phyloP scores from a whole-genome alignment of 2,113 vertebrate species.

The Hemiscyllium ocellatum region DNA sequence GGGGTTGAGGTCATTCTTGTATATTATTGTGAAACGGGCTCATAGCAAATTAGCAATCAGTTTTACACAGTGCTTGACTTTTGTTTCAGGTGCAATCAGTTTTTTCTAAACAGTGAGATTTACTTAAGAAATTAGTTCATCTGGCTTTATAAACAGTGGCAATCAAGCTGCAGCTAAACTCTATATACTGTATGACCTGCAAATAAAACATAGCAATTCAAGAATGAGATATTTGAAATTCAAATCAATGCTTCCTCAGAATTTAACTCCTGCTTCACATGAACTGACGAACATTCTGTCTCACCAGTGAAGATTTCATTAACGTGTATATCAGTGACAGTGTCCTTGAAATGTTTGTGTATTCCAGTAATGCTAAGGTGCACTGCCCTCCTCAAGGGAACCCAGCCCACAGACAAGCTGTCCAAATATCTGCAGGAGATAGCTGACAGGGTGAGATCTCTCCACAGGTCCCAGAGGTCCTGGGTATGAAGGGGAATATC shows the following conservation, averaged over 20 bases:
- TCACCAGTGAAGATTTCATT: background rate
- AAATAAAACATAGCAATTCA: background rate
- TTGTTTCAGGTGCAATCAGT: background rate
- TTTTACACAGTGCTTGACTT: background rate
- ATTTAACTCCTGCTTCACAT: background rate
- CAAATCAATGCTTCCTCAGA: background rate
- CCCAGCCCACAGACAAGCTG: background rate
- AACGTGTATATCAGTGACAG: background rate
- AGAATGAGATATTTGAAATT: slow-evolving; percentile 2
- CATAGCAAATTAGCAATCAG: background rate
- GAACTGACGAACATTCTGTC: no score
- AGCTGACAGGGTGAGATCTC: background rate
- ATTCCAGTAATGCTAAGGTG: background rate
- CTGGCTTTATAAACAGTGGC: background rate
- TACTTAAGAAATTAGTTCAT: background rate
- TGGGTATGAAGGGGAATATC: background rate
- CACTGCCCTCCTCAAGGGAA: background rate
- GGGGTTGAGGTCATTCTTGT: background rate
- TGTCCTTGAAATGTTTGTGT: background rate
- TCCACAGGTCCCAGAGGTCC: background rate
- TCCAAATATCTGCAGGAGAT: background rate
- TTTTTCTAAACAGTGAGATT: background rate
- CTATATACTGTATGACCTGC: background rate
- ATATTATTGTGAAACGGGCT: background rate
- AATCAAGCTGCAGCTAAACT: background rate